These are phyloP conservation scores for Papilio xuthus DNA, from an alignment of 1,140 invertebrate genomes.

Conservation along the genomic window DNA sequence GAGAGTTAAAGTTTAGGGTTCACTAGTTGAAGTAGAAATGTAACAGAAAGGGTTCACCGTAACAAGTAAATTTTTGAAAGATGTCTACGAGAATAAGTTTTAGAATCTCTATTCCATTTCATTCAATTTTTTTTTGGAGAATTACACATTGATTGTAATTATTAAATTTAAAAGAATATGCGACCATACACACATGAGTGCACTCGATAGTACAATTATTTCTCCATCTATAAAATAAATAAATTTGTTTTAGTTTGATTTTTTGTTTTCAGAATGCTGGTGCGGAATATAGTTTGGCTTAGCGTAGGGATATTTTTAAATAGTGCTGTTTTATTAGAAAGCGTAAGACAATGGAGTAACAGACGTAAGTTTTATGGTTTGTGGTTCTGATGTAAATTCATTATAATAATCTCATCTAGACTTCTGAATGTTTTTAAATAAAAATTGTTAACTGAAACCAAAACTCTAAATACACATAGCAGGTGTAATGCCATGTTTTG, in stretches of 20 bases:
- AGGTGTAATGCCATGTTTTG: background rate
- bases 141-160: too few species aligned
- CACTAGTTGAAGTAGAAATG: too few species aligned
- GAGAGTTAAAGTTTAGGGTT: too few species aligned
- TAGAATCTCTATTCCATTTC: too few species aligned
- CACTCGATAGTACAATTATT: background rate
- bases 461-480: background rate
- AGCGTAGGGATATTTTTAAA: constrained; percentile 51
- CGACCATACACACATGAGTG: background rate
- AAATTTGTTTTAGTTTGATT: background rate
- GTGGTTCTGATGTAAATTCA: constrained; percentile 2
- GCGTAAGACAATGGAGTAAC: constrained; percentile 48
- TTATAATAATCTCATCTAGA: constrained; percentile 19
- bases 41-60: too few species aligned
- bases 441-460: constrained; percentile 3
- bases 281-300: constrained; percentile 45
- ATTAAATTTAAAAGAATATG: background rate
- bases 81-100: too few species aligned
- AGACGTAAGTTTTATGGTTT: constrained; percentile 55
- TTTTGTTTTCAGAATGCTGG: constrained; percentile 47
- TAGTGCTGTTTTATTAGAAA: constrained; percentile 48
- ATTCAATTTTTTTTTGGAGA: too few species aligned
- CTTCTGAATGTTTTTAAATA: background rate
- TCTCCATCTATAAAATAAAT: background rate
- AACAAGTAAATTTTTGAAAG: too few species aligned